phyloP scores from a whole-genome alignment of 2,888 invertebrate species.

The Xylocampa areola region DNA sequence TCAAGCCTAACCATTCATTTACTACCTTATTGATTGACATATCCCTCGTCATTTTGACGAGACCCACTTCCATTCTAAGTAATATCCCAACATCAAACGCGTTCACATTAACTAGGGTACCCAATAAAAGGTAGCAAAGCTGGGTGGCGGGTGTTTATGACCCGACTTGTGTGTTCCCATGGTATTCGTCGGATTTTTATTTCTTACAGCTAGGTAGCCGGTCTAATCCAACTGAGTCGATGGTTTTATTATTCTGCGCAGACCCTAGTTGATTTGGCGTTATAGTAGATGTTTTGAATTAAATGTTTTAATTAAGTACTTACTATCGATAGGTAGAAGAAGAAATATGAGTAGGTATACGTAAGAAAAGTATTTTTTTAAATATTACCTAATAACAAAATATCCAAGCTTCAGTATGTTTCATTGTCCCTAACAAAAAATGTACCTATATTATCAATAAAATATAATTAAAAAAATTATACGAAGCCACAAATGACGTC shows the following conservation, averaged over 20 bases:
- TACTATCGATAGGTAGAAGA: too few species aligned
- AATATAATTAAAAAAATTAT: too few species aligned
- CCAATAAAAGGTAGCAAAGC: slow-evolving; percentile 65
- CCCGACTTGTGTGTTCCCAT: slow-evolving; percentile 72
- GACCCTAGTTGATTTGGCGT: background rate
- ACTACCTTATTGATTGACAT: background rate
- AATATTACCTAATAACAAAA: too few species aligned
- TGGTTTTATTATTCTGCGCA: slow-evolving; percentile 22
- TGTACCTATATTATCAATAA: background rate
- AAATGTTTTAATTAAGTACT: too few species aligned
- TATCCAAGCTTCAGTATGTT: too few species aligned
- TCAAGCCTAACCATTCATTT: background rate
- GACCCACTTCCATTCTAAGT: slow-evolving; percentile 4
- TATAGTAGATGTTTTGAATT: slow-evolving; percentile 3
- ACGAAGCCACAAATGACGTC: background rate
- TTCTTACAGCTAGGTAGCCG: slow-evolving; percentile 30
- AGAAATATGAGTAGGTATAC: too few species aligned
- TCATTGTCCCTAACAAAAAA: too few species aligned
- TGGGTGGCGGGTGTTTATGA: slow-evolving; percentile 73
- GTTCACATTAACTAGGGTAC: slow-evolving; percentile 30
- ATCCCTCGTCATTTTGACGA: slow-evolving; percentile 11
- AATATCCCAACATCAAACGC: slow-evolving; percentile 24
- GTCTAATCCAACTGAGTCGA: slow-evolving; percentile 22
- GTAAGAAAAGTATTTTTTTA: too few species aligned
- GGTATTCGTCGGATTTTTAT: slow-evolving; percentile 52